Evolutionary conservation across 2,888 invertebrate genomes (phyloP), one percentile per base, ranked within the genome.

Genomic region (Baronia brevicornis): DNA sequence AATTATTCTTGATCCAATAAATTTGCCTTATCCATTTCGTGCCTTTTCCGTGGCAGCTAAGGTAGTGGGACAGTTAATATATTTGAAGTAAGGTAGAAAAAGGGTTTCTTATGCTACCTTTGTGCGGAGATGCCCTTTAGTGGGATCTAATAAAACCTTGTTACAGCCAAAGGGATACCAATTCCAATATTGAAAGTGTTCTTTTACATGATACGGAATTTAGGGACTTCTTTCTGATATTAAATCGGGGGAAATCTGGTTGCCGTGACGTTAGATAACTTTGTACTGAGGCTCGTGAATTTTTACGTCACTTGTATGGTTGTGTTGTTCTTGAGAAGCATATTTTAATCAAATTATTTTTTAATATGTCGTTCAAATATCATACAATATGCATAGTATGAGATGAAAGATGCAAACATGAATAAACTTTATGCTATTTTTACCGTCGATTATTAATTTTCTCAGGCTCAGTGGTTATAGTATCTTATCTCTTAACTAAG

Each of bases 61-160:
- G 75, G 74, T 70, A 75, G 71, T 69, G 67, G 74, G 77, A 75
- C 79, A 82, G 82, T 84, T 82, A 82, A 84, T 82, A 84, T 82
- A 80, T 84, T 80, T 78, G 82, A 80, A 80, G 80, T 75, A 74
- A 79, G 75, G 78, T 79, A 80, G 77, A 79, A 79, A 80, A 82
- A 79, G 79, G 82, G 80, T 79, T 75, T 68, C 79, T 68, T 72
- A 68, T 67, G 66, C 73, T 78, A 77, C 78, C 82, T 82, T 84
- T 84, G 82, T 82, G 79, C 64, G 80, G 79, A 66, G 70, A 69
- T 78, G 78, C 78, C 80, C 82, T 80, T 84, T 82, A 80, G 80
- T 82, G 80, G 78, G 77, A 80, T 82, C 80, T 82, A 82, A 84
- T 84, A 84, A 84, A 84, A 84, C 80, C 82, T 79, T 84, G 82